Evolutionary conservation across 2,797 vertebrate species (phyloP), one percentile per base, ranked within the genome.

Genomic region (Gallinago solitaria): DNA sequence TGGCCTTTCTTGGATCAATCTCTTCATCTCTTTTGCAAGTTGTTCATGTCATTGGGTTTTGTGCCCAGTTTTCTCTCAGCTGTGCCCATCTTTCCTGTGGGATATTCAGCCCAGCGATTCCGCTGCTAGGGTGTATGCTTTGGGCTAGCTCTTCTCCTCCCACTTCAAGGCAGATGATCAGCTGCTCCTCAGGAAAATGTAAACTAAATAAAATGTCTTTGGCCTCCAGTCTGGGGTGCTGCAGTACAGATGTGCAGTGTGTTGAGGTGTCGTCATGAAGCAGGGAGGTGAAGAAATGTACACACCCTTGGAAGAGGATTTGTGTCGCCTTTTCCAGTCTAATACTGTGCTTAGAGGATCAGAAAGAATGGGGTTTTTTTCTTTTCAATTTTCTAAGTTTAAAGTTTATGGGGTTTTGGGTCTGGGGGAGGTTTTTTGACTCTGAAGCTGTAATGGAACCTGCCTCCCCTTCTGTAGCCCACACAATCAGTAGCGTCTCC

Each of bases 181-280:
- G 8, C 74, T 83, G 59, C 24, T 93, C 30, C 35, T 41, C 45
- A 24, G n/a, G 50, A 82, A 71, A 79, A 75, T 28, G 43, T 89
- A 83, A 90, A 79, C 71, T 27, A 23, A 88, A 59, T 18, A 37
- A 67, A 63, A 21, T 19, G 35, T 37, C 54, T 45, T 59, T 83
- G 77, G 43, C 63, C 48, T 83, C 64, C 1, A 1, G 16, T 43
- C 73, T 30, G 12, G 45, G 50, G 27, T 73, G 53, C 83, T 94
- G 80, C 0, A 2, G 19, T 43, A 30, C 33, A 90, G 83, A 88
- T 86, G 81, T 71, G 71, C n/a, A 27, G 19, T 9, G 7, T 12
- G 32, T 23, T 2, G 1, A 37, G 60, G 25, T 68, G 35, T 41
- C 1, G 0, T 53, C 2, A 0, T 59, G 73, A 33, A 32, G 60